Percentiles rank a stretch among this genome's conserved stretches.
phyloP scores from a whole-genome alignment of 2,888 invertebrate genomes.

The Pammene fasciana region DNA sequence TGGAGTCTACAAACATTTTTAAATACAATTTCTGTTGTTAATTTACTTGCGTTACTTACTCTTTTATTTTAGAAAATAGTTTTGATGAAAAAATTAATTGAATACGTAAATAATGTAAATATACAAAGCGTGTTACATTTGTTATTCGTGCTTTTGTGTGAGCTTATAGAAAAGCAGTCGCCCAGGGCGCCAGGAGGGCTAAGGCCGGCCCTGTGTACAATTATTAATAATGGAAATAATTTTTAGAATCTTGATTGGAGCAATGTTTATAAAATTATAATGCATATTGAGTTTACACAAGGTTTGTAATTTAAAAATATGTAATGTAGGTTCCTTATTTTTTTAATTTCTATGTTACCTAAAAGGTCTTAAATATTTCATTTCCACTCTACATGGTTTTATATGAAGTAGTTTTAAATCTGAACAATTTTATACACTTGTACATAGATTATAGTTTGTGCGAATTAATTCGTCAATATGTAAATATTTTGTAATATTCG shows the following conservation, averaged over 20 bases:
- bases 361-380: conserved; percentile 1
- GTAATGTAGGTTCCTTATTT: background rate
- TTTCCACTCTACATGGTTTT: conserved; percentile 27
- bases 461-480: conserved; percentile 5
- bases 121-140: background rate
- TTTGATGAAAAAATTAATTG: background rate
- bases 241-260: background rate
- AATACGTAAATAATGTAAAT: conserved; percentile 5
- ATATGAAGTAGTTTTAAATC: conserved; percentile 17
- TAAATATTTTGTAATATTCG: background rate
- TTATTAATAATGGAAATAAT: too few relatives aligned
- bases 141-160: background rate
- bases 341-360: background rate
- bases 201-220: too few relatives aligned
- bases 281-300: background rate
- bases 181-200: too few relatives aligned
- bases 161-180: background rate
- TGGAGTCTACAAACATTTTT: background rate
- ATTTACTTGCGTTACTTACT: background rate
- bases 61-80: background rate
- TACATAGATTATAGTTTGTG: conserved; percentile 2
- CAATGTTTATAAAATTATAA: conserved; percentile 10
- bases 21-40: background rate
- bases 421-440: conserved; percentile 29
- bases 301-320: background rate